These are phyloP conservation scores for Andricus grossulariae DNA, from an alignment of 1,140 invertebrate genomes.

Conservation along the genomic window DNA sequence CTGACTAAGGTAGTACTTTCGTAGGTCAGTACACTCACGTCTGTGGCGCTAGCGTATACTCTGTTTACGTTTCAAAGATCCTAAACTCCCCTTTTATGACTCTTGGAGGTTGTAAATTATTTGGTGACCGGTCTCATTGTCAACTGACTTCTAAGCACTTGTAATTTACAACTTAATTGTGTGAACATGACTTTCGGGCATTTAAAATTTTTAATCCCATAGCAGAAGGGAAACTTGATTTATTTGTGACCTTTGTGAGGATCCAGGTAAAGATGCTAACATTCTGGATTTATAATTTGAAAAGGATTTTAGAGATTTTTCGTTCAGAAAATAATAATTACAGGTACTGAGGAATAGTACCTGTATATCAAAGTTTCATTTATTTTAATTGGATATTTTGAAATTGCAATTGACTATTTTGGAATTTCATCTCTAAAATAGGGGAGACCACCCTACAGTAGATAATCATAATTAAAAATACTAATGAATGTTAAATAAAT, in stretches of 20 bases:
- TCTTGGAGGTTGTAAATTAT: background rate
- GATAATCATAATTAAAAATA: no score
- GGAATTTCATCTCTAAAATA: no score
- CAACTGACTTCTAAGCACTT: background rate
- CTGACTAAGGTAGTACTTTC: conserved; percentile 42
- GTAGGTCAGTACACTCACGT: background rate
- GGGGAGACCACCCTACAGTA: no score
- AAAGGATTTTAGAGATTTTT: no score
- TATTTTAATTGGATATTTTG: no score
- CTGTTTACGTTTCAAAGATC: conserved; percentile 19
- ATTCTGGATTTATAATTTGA: no score
- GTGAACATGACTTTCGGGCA: background rate
- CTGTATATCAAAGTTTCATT: no score
- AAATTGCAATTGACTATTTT: no score
- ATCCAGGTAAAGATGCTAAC: background rate
- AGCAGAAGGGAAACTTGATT: conserved; percentile 4
- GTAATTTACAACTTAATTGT: conserved; percentile 20
- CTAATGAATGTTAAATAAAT: no score
- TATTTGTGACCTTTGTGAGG: background rate
- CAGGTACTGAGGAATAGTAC: no score
- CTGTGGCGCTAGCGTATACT: background rate
- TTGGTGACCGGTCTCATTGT: conserved; percentile 1
- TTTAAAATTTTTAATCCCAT: background rate
- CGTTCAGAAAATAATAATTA: no score
- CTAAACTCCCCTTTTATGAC: background rate